A percentile compares a stretch with the other conserved stretches of the same genome.
phyloP scores from a whole-genome alignment of 2,888 invertebrate genomes.

The Stratiomys singularior region DNA sequence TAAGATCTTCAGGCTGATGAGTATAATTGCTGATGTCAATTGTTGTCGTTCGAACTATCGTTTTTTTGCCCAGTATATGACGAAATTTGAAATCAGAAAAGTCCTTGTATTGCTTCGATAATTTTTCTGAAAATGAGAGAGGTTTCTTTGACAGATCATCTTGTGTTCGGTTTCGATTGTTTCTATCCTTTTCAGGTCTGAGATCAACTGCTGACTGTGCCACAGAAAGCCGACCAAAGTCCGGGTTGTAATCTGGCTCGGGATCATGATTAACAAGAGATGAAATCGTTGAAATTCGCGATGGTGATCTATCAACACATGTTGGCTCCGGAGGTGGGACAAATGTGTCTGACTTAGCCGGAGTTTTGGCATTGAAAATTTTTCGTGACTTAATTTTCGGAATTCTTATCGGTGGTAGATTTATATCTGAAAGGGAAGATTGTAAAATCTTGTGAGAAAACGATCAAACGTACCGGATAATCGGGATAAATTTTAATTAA shows the following conservation, averaged over 20 bases:
- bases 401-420: conserved; percentile 54
- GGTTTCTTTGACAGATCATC: background rate
- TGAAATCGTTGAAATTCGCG: conserved; percentile 62
- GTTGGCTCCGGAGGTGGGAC: conserved; percentile 49
- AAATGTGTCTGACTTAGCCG: conserved; percentile 54
- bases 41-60: conserved; percentile 58
- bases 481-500: too few species aligned
- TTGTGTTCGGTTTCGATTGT: background rate
- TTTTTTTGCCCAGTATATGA: conserved; percentile 61
- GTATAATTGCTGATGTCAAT: conserved; percentile 58
- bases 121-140: conserved; percentile 56
- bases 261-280: conserved; percentile 53
- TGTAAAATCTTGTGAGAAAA: background rate
- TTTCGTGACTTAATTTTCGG: conserved; percentile 61
- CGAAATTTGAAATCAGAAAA: conserved; percentile 61
- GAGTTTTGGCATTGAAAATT: conserved; percentile 59
- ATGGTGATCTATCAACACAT: conserved; percentile 61
- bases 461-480: too few species aligned
- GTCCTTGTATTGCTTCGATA: conserved; percentile 62
- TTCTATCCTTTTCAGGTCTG: background rate
- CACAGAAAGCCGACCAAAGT: conserved; percentile 36
- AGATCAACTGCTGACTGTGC: conserved; percentile 6
- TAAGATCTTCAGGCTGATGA: background rate
- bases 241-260: conserved; percentile 39
- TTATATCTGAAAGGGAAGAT: conserved; percentile 32